Conservation (phyloP, 2,888 invertebrate genomes). For the Vanessa cardui region DNA sequence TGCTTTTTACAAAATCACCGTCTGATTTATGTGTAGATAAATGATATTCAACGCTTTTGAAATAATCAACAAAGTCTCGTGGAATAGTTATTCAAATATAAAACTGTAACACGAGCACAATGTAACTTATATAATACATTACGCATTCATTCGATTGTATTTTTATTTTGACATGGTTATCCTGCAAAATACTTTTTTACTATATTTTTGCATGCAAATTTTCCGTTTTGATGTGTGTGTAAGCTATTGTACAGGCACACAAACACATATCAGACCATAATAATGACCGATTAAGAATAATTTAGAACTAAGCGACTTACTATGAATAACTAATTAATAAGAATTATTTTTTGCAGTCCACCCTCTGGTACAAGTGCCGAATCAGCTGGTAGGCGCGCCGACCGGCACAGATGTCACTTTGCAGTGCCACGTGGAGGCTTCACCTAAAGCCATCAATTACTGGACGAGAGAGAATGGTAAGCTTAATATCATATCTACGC, state of each 20-base stretch:
- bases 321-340: not conserved
- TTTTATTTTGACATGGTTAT: not conserved
- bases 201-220: too few species aligned
- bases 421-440: slow-evolving; percentile 94
- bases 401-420: slow-evolving; percentile 92
- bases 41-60: not conserved
- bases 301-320: too few species aligned
- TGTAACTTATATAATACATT: not conserved
- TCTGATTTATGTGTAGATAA: not conserved
- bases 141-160: not conserved
- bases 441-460: slow-evolving; percentile 96
- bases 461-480: slow-evolving; percentile 95
- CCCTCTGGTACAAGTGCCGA: slow-evolving; percentile 95
- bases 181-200: too few species aligned
- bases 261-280: too few species aligned
- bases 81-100: not conserved
- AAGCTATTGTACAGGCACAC: too few species aligned
- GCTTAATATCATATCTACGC: slow-evolving; percentile 41
- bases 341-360: slow-evolving; percentile 85
- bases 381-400: slow-evolving; percentile 95
- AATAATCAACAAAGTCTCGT: not conserved
- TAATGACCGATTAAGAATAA: too few species aligned
- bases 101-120: not conserved
- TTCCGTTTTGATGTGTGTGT: too few species aligned
- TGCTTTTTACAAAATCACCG: too few species aligned